A percentile compares a stretch with the other conserved stretches of the same genome.
phyloP scores from a whole-genome alignment of 2,888 invertebrate species.

The Diadromus collaris region DNA sequence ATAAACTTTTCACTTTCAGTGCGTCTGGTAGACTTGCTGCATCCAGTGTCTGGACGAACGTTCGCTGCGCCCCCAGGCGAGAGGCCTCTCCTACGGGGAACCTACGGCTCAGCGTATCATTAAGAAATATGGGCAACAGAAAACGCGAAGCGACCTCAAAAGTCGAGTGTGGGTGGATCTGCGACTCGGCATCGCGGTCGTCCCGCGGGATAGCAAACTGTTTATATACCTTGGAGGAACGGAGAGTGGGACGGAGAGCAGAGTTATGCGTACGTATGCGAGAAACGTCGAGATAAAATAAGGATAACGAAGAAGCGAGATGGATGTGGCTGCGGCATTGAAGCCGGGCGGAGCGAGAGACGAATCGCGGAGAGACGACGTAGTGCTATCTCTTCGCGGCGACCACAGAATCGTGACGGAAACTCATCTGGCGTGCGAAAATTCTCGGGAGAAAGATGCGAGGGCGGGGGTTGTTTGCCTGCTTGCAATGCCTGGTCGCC shows the following conservation, averaged over 20 bases:
- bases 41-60: not conserved
- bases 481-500: slow-evolving; percentile 51
- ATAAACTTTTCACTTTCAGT: not conserved
- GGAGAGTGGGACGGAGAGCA: slow-evolving; percentile 40
- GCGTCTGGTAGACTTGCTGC: not conserved
- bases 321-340: slow-evolving; percentile 56
- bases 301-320: slow-evolving; percentile 50
- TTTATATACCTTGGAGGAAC: slow-evolving; percentile 12
- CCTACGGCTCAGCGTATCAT: not conserved
- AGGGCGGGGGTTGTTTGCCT: slow-evolving; percentile 37
- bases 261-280: slow-evolving; percentile 36
- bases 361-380: slow-evolving; percentile 62
- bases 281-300: slow-evolving; percentile 38
- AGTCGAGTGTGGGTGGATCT: slow-evolving; percentile 21
- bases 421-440: slow-evolving; percentile 77
- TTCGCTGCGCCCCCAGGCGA: not conserved
- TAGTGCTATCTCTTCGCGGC: slow-evolving; percentile 42
- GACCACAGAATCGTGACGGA: slow-evolving; percentile 73
- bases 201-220: slow-evolving; percentile 29
- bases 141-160: slow-evolving; percentile 5
- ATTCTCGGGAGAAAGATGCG: slow-evolving; percentile 67
- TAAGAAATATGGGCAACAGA: slow-evolving; percentile 29
- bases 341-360: slow-evolving; percentile 50
- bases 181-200: slow-evolving; percentile 28
- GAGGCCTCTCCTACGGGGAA: not conserved